Percentiles rank a stretch among this genome's conserved stretches.
Evolutionary conservation across 35 echinoderm and acorn worm genomes (phyloP).

Genomic region (Ptychodera flava): DNA sequence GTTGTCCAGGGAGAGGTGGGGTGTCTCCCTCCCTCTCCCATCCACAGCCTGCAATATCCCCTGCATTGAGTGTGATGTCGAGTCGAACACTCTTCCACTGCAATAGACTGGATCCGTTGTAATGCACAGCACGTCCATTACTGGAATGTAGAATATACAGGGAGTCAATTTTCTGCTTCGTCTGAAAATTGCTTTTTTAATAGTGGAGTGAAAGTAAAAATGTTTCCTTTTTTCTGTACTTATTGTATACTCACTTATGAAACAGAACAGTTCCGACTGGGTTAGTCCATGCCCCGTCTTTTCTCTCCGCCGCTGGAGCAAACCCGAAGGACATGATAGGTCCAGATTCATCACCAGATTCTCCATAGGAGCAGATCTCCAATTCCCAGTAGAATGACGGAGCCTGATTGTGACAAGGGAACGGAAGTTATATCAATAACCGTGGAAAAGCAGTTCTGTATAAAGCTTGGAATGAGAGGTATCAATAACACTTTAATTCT

Average conservation of each 20-base stretch:
- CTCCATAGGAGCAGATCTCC: constrained; percentile 67
- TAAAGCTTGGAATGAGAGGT: too few relatives aligned
- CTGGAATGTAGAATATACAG: constrained; percentile 15
- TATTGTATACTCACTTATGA: constrained; percentile 65
- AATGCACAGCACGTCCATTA: constrained; percentile 64
- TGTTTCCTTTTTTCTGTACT: too few relatives aligned
- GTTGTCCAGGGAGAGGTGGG: constrained; percentile 18
- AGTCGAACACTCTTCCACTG: constrained; percentile 74
- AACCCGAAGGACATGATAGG: constrained; percentile 69
- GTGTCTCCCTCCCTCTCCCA: constrained; percentile 46
- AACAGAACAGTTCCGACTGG: constrained; percentile 76
- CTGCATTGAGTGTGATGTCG: constrained; percentile 48
- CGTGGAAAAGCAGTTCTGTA: too few relatives aligned
- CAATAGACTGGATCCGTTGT: constrained; percentile 68
- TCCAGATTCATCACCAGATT: constrained; percentile 55
- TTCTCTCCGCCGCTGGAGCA: constrained; percentile 63
- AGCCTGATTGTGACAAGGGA: too few relatives aligned
- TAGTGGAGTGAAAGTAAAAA: too few relatives aligned
- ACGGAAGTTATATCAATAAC: too few relatives aligned
- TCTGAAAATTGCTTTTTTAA: too few relatives aligned
- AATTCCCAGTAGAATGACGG: constrained; percentile 88
- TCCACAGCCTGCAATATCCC: constrained; percentile 55
- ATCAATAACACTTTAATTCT: too few relatives aligned
- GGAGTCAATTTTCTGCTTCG: too few relatives aligned
- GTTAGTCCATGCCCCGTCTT: constrained; percentile 68